phyloP scores from a whole-genome alignment of 2,113 vertebrate species.

The Dryoscopus gambensis region DNA sequence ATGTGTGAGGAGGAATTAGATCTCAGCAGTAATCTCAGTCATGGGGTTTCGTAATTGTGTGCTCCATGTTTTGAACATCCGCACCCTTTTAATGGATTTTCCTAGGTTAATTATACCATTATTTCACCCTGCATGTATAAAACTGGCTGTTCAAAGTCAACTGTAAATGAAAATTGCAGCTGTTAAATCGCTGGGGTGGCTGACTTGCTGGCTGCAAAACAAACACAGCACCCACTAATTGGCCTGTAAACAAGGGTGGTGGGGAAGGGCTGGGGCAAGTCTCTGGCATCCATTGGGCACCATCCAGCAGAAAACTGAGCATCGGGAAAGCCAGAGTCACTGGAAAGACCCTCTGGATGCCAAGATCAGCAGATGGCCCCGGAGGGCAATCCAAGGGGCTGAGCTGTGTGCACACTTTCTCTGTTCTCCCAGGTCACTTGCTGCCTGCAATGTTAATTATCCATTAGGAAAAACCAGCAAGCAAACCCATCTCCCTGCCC shows the following conservation, averaged over 20 bases:
- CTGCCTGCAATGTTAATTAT: constrained; percentile 49
- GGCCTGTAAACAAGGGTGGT: constrained; percentile 17
- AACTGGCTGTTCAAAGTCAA: constrained; percentile 54
- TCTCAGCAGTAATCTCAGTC: not conserved
- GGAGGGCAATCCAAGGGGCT: not conserved
- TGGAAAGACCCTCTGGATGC: not conserved
- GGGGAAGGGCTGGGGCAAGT: not conserved
- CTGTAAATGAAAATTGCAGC: constrained; percentile 53
- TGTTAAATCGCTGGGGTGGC: constrained; percentile 32
- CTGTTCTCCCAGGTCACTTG: not conserved
- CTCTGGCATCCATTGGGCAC: not conserved
- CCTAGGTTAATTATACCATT: constrained; percentile 56
- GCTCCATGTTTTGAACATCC: constrained; percentile 23
- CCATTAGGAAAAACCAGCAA: constrained; percentile 2
- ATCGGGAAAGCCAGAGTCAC: not conserved
- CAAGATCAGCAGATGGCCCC: not conserved
- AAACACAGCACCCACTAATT: constrained; percentile 53
- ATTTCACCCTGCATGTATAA: constrained; percentile 28
- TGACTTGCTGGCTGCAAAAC: constrained; percentile 26
- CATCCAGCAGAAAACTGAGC: not conserved
- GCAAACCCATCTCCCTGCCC: not conserved
- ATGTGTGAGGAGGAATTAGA: not conserved
- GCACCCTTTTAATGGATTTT: constrained; percentile 57
- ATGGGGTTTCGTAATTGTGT: constrained; percentile 9
- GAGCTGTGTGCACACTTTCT: not conserved